These are phyloP conservation scores for Brachionus rubens DNA, from an alignment of 1,140 invertebrate species.

Conservation along the genomic window DNA sequence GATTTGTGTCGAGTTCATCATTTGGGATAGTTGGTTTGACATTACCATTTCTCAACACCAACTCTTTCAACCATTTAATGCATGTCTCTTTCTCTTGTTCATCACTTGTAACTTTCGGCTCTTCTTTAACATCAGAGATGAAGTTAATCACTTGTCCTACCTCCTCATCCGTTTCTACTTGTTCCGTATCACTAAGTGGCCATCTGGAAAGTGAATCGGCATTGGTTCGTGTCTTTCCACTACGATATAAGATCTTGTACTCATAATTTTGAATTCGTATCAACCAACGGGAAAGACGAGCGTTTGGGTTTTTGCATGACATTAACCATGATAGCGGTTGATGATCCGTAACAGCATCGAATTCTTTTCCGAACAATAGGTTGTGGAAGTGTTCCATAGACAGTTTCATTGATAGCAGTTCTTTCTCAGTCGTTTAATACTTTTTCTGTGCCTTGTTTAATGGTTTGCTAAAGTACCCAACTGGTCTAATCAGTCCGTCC, in stretches of 20 bases:
- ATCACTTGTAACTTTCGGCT: not conserved
- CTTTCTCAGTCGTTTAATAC: conserved; percentile 55
- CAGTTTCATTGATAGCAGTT: conserved; percentile 57
- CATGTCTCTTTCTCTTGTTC: not conserved
- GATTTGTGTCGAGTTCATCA: not conserved
- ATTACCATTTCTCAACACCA: not conserved
- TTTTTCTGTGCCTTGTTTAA: conserved; percentile 4
- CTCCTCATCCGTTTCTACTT: not conserved
- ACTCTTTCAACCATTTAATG: not conserved
- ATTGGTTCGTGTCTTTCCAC: not conserved
- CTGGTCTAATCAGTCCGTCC: not conserved
- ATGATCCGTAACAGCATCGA: conserved; percentile 62
- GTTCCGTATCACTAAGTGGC: too few relatives aligned
- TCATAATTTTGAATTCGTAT: not conserved
- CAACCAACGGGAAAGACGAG: not conserved
- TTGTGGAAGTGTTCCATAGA: conserved; percentile 57
- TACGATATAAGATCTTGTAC: not conserved
- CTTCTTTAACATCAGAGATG: not conserved
- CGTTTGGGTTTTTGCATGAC: conserved; percentile 47
- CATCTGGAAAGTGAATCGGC: conserved; percentile 48
- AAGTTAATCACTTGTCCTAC: not conserved
- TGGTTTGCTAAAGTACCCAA: conserved; percentile 16
- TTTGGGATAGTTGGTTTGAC: not conserved
- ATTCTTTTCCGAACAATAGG: conserved; percentile 58
- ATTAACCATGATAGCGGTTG: conserved; percentile 58